Base-by-base conservation (phyloP, 2,113 vertebrate genomes). In the Reinhardtius hippoglossoides region DNA sequence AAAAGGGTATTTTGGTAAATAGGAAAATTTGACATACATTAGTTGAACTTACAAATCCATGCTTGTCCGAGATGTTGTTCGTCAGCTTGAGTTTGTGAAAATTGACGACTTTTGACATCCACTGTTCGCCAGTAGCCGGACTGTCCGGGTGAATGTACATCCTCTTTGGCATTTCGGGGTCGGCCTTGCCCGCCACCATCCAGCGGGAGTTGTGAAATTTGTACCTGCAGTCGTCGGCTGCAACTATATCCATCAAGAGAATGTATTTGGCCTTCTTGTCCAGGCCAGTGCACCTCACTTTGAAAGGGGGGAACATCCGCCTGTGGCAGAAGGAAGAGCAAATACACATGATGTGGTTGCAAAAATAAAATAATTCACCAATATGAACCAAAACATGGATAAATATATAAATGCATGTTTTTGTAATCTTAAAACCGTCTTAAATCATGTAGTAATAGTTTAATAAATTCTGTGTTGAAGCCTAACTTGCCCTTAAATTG, bases 71-170 rank as follows among this genome's bases (percentile, higher is more conserved):
- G 90, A 98, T 98, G 93, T 99, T 99, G 83, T 99, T 99, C 58
- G 98, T 99, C 91, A 99, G 95, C 94, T 99, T 99, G 92, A 99
- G 96, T 93, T 99, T 99, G 96, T 99, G 98, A 91, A 99, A 99
- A 89, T 97, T 99, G 91, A 99, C 98, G 50, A 99, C 97, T 95
- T 99, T 98, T 78, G 97, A 98, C 98, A 99, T 99, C 98, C 98
- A 99, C 92, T 99, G 98, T 73, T 99, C 98, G 26, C 98, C 98
- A 5, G 98, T 98, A 66, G 98, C 98, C 1, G 98, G 98, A 90
- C 97, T 99, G 95, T 99, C 98, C 31, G 98, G 98, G 92, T 99
- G 98, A 89, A 99, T 99, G 84, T 99, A 99, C 97, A 99, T 98
- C 94, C 98, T 94, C 94, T 98, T 98, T 87, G 98, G 98, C 97